phyloP scores from a whole-genome alignment of 1,140 invertebrate species.

The Heliconius hermathena region DNA sequence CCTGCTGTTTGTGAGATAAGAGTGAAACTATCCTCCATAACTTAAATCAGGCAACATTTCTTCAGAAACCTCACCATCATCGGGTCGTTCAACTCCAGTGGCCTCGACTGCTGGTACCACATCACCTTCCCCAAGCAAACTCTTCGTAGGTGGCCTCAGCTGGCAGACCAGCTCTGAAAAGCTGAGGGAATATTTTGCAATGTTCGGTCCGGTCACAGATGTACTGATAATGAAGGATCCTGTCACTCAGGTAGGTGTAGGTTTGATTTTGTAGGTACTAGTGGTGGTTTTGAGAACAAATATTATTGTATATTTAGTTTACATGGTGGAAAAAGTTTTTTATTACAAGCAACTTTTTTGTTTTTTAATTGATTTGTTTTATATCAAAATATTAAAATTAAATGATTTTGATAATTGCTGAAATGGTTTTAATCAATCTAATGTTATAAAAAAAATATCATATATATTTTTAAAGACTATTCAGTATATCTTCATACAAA shows the following conservation, averaged over 20 bases:
- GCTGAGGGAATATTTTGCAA: conserved; percentile 93
- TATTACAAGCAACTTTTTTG: not conserved
- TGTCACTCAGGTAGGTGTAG: conserved; percentile 89
- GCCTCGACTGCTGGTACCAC: conserved; percentile 66
- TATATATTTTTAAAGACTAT: not conserved
- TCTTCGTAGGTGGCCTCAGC: conserved; percentile 94
- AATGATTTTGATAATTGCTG: too few relatives aligned
- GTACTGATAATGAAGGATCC: conserved; percentile 97
- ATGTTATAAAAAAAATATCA: not conserved
- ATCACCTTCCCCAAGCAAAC: conserved; percentile 92
- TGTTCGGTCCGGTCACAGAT: conserved; percentile 95
- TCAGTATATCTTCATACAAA: not conserved
- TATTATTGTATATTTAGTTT: not conserved
- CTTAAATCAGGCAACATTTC: not conserved
- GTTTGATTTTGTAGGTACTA: not conserved
- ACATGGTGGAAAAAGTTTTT: not conserved
- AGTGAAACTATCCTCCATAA: too few relatives aligned
- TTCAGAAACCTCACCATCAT: conserved; percentile 82
- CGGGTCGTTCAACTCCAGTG: conserved; percentile 89
- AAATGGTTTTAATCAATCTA: too few relatives aligned
- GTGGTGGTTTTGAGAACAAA: not conserved
- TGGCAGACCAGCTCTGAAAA: conserved; percentile 96
- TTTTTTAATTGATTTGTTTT: too few relatives aligned
- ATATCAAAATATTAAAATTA: too few relatives aligned
- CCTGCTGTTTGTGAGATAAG: too few relatives aligned